Evolutionary conservation across 2,113 vertebrate genomes (phyloP), one percentile per base, ranked within the genome.

Genomic region (Oreochromis niloticus): DNA sequence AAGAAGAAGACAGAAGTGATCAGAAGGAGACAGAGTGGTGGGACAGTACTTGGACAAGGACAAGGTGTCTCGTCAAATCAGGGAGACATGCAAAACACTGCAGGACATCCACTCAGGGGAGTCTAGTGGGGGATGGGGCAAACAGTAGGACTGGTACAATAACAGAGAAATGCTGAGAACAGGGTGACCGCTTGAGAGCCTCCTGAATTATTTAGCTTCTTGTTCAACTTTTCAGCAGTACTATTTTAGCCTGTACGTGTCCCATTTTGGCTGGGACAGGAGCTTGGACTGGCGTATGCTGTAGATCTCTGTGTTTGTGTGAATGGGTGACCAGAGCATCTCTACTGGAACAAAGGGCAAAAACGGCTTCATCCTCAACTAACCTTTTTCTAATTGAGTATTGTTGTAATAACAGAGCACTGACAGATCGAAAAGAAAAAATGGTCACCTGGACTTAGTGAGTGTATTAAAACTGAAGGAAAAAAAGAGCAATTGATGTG

Each of bases 161-260:
- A 79, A 85, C 27, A 48, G 73, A 85, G 73, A 46, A 5, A 22
- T 66, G 55, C 10, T 4, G 16, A 19, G 12, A 63, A 48, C 43
- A 2, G 43, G 73, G 56, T 22, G 56, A 48, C 82, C 82, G 80
- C 16, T 30, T 61, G 52, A 89, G 56, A 85, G 63, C 27, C 59
- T 85, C 48, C 30, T 91, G 88, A 93, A 91, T 94, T 86, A 93
- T 91, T 91, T 81, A 92, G 61, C 52, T 1, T 8, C 61, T 10
- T 24, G 63, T 66, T 87, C 75, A 87, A 66, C 80, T 86, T 87
- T 68, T 80, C 68, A 82, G 16, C 56, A 27, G 90, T 55, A 61
- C 82, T 41, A 55, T 63, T 81, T 85, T 71, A 54, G 55, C 68
- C 71, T 27, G 12, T 54, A 61, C 36, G 17, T 66, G 30, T 73